These are phyloP conservation scores for Cheilosia impressa DNA, from an alignment of 2,888 invertebrate species.

Conservation along the genomic window DNA sequence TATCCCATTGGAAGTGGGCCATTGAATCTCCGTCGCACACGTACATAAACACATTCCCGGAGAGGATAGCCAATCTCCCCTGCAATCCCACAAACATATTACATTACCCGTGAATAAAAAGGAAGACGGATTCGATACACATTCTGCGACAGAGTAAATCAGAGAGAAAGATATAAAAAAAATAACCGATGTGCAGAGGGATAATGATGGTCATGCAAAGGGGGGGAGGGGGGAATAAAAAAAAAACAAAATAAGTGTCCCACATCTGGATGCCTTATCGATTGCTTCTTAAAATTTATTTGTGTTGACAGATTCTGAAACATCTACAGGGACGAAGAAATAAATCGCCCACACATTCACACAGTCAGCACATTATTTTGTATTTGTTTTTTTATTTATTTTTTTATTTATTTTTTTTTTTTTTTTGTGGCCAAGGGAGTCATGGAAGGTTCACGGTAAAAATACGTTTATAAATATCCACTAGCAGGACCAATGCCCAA, in stretches of 20 bases:
- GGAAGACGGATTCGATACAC: slow-evolving; percentile 40
- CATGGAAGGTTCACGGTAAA: slow-evolving; percentile 8
- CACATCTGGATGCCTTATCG: slow-evolving; percentile 61
- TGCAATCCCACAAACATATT: slow-evolving; percentile 10
- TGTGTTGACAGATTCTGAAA: slow-evolving; percentile 54
- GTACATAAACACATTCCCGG: slow-evolving; percentile 23
- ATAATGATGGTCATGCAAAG: slow-evolving; percentile 62
- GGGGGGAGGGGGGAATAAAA: slow-evolving; percentile 9
- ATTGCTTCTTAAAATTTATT: slow-evolving; percentile 57
- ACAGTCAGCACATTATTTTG: slow-evolving; percentile 44
- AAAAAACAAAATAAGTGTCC: slow-evolving; percentile 45
- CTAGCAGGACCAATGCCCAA: slow-evolving; percentile 10
- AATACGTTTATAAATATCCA: slow-evolving; percentile 14
- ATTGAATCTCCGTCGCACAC: slow-evolving; percentile 26
- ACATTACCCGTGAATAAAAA: slow-evolving; percentile 39
- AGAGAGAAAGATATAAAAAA: slow-evolving; percentile 19
- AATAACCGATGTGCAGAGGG: slow-evolving; percentile 24
- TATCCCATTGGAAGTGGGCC: slow-evolving; percentile 21
- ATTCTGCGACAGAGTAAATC: slow-evolving; percentile 1
- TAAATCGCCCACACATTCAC: slow-evolving; percentile 50
- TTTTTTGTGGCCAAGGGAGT: slow-evolving; percentile 5
- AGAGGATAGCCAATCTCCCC: slow-evolving; percentile 10
- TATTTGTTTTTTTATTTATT: slow-evolving; percentile 35
- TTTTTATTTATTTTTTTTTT: slow-evolving; percentile 43
- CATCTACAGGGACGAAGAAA: slow-evolving; percentile 56